A percentile compares a stretch with the other conserved stretches of the same genome.
phyloP scores from a whole-genome alignment of 2,797 vertebrate species.

The Cuniculus paca region DNA sequence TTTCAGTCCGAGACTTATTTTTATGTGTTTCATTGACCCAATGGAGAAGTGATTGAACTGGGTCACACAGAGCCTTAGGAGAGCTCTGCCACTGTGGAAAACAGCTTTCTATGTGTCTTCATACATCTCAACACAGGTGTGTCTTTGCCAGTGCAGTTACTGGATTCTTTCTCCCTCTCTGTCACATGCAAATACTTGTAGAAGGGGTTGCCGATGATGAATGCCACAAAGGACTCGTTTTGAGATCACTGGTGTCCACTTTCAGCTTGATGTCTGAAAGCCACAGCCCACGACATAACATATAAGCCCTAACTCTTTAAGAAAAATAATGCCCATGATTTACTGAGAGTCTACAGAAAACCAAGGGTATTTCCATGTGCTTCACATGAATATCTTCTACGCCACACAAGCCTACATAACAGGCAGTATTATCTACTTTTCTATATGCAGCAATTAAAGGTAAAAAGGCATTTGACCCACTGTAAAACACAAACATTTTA shows the following conservation, averaged over 20 bases:
- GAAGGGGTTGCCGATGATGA: background rate
- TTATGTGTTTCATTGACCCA: background rate
- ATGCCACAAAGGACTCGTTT: background rate
- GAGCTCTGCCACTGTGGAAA: background rate
- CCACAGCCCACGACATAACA: background rate
- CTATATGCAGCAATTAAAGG: background rate
- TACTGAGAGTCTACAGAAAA: background rate
- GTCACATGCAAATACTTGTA: background rate
- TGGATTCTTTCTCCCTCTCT: background rate
- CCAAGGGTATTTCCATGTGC: background rate
- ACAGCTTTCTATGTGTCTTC: background rate
- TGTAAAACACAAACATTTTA: background rate
- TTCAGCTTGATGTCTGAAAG: background rate
- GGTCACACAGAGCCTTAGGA: background rate
- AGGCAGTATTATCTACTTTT: background rate
- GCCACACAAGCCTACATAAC: background rate
- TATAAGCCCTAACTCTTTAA: background rate
- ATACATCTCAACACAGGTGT: background rate
- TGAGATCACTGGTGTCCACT: background rate
- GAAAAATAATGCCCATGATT: background rate
- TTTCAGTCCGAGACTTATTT: background rate
- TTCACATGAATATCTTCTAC: background rate
- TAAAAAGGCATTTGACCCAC: background rate
- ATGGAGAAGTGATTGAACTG: background rate
- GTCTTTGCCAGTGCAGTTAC: background rate